A percentile compares a stretch with the other conserved stretches of the same genome.
Evolutionary conservation across 2,888 invertebrate genomes (phyloP).

Genomic region (Monochamus alternatus): DNA sequence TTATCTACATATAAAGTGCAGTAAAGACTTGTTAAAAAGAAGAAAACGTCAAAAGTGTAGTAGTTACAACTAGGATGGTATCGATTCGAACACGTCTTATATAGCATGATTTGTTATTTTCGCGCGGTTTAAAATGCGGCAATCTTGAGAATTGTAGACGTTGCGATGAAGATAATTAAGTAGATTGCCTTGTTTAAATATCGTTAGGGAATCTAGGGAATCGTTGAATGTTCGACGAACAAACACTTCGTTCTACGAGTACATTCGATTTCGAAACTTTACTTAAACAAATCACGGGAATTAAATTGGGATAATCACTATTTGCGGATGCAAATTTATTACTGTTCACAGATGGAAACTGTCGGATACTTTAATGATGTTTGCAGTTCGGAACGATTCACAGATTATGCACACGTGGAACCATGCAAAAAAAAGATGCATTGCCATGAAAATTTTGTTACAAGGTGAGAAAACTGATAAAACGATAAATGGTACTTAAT

Average conservation of each 20-base stretch:
- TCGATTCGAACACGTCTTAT: no score
- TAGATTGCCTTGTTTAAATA: conserved; percentile 4
- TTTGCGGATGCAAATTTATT: conserved; percentile 2
- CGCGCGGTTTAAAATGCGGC: no score
- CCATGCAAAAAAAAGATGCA: no score
- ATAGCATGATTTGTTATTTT: no score
- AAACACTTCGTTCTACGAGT: neutral
- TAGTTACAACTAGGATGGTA: no score
- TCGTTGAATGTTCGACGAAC: conserved; percentile 1
- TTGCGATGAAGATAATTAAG: neutral
- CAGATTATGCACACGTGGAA: no score
- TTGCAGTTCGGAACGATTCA: neutral
- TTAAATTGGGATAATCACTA: neutral
- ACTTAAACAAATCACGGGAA: neutral
- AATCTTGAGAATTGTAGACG: neutral
- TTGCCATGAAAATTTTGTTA: no score
- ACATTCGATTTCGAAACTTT: neutral
- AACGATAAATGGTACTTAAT: no score
- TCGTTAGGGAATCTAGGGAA: neutral
- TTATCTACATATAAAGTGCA: no score
- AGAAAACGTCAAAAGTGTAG: no score
- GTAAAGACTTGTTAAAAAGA: no score
- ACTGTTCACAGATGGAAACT: neutral
- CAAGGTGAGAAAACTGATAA: no score
- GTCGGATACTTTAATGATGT: neutral